Percentiles rank a stretch among this genome's conserved stretches.
These are phyloP conservation scores for Dermatophagoides farinae DNA, from an alignment of 1,140 invertebrate species.

Conservation along the genomic window DNA sequence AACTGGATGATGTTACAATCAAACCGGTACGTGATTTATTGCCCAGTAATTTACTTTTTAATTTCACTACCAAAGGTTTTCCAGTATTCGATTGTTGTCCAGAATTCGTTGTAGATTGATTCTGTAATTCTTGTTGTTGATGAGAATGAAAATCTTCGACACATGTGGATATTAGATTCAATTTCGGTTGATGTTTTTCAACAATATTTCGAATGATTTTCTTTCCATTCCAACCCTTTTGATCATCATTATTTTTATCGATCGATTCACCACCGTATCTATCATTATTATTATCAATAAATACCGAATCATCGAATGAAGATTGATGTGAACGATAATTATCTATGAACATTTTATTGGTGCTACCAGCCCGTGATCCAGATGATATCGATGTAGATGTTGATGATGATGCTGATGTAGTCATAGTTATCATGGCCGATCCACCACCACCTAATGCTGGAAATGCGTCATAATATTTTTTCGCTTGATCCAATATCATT, in stretches of 20 bases:
- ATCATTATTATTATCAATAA: not conserved
- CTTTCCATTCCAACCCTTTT: slow-evolving; percentile 5
- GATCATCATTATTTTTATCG: not conserved
- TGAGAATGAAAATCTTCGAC: not conserved
- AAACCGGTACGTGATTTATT: too few species aligned
- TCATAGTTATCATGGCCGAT: not conserved
- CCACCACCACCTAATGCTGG: slow-evolving; percentile 15
- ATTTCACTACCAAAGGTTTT: not conserved
- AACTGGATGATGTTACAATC: too few species aligned
- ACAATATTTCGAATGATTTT: not conserved
- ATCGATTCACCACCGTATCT: not conserved
- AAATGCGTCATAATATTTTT: slow-evolving; percentile 20
- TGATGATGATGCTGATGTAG: not conserved
- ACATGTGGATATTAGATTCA: not conserved
- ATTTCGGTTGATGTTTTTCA: not conserved
- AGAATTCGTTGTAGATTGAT: not conserved
- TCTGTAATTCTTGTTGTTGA: not conserved
- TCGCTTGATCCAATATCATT: not conserved
- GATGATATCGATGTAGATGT: not conserved
- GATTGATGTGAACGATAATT: not conserved
- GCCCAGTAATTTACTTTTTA: too few species aligned
- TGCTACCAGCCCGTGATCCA: not conserved
- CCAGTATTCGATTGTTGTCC: not conserved
- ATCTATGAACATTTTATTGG: too few species aligned
- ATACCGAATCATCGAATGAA: slow-evolving; percentile 4